Evolutionary conservation across 2,888 invertebrate species (phyloP).

Genomic region (Athripsodes cinereus): DNA sequence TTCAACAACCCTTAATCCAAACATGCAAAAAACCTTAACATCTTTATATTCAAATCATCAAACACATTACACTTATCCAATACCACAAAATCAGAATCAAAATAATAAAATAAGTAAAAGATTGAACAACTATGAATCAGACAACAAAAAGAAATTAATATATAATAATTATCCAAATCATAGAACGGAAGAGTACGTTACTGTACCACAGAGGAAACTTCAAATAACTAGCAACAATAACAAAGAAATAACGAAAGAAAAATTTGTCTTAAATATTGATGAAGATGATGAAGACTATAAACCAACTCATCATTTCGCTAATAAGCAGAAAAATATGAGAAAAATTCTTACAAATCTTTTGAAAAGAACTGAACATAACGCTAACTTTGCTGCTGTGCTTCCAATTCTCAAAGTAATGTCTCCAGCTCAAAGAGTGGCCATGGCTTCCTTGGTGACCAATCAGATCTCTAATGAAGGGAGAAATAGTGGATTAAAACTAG

Average conservation of each 20-base stretch:
- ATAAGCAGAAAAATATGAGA: conserved; percentile 34
- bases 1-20: too few relatives aligned
- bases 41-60: too few relatives aligned
- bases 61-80: too few relatives aligned
- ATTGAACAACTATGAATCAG: too few relatives aligned
- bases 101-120: too few relatives aligned
- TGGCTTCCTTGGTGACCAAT: conserved; percentile 57
- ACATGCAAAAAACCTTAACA: too few relatives aligned
- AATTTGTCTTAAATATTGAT: conserved; percentile 9
- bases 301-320: conserved; percentile 20
- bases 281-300: conserved; percentile 24
- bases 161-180: neutral
- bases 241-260: neutral
- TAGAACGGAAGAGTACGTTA: neutral
- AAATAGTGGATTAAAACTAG: conserved; percentile 46
- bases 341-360: conserved; percentile 52
- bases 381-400: conserved; percentile 56
- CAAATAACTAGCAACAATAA: neutral
- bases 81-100: too few relatives aligned
- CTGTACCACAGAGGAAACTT: neutral
- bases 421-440: conserved; percentile 53
- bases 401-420: conserved; percentile 60
- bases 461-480: conserved; percentile 53
- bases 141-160: too few relatives aligned
- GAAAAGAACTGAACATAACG: conserved; percentile 52